Percentiles rank a stretch among this genome's conserved stretches.
These are phyloP conservation scores for Meloidogyne hapla DNA, from an alignment of 1,140 invertebrate species.

Conservation along the genomic window DNA sequence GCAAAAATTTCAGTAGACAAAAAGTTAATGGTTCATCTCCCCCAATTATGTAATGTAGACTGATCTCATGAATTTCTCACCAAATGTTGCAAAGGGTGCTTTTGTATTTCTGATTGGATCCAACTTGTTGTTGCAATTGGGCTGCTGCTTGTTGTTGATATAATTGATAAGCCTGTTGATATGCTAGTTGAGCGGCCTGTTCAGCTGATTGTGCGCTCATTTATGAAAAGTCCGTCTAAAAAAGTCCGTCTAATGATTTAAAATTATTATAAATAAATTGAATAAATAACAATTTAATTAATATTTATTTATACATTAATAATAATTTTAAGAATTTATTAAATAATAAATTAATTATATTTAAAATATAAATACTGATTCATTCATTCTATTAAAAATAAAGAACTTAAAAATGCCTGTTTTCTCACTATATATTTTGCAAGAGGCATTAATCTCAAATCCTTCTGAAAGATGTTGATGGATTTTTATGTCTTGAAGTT, in stretches of 20 bases:
- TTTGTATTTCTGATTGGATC: slow-evolving; percentile 20
- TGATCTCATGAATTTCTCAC: not conserved
- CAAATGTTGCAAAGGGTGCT: slow-evolving; percentile 28
- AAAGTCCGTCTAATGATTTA: not conserved
- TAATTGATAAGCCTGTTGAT: slow-evolving; percentile 10
- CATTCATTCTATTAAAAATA: slow-evolving; percentile 5
- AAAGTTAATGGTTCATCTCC: too few species aligned
- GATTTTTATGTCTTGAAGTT: too few species aligned
- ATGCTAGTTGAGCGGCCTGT: not conserved
- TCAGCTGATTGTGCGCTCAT: not conserved
- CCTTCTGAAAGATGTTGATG: not conserved
- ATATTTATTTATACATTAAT: not conserved
- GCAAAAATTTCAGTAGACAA: too few species aligned
- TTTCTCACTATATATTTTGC: too few species aligned
- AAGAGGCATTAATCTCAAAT: too few species aligned
- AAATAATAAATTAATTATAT: slow-evolving; percentile 1
- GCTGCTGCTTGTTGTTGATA: slow-evolving; percentile 7
- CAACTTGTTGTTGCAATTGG: slow-evolving; percentile 17
- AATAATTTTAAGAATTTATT: not conserved
- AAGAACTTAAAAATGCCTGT: not conserved
- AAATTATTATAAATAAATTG: not conserved
- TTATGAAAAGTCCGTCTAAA: not conserved
- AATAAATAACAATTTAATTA: not conserved
- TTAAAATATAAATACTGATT: not conserved
- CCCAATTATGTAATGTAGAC: not conserved